Conservation (phyloP, 2,888 invertebrate species). For the Entomobrya proxima region DNA sequence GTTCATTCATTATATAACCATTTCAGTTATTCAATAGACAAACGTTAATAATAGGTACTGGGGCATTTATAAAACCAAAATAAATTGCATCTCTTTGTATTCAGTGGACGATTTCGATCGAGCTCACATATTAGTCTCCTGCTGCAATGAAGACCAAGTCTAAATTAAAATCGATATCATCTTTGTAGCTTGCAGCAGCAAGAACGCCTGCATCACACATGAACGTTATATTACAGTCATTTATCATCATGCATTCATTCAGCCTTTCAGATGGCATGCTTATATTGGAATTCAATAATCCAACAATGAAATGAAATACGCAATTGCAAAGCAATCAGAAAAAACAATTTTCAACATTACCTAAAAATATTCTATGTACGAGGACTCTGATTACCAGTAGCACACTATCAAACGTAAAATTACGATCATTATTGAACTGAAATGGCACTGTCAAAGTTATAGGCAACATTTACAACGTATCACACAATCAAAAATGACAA, state of each 20-base stretch:
- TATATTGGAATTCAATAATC: neutral
- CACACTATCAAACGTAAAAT: neutral
- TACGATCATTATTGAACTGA: neutral
- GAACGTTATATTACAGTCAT: neutral
- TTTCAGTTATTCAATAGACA: neutral
- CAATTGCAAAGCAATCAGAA: slow-evolving; percentile 46
- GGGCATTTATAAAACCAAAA: slow-evolving; percentile 24
- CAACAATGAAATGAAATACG: slow-evolving; percentile 27
- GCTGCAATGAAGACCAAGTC: slow-evolving; percentile 21
- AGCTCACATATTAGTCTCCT: slow-evolving; percentile 1
- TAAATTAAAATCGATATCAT: slow-evolving; percentile 55
- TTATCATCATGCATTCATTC: slow-evolving; percentile 9
- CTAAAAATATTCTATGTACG: too few relatives aligned
- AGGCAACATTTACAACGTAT: neutral
- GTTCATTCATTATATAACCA: slow-evolving; percentile 29
- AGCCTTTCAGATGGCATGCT: neutral
- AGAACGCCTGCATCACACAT: neutral
- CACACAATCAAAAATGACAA: neutral
- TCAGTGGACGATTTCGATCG: neutral
- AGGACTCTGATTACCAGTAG: too few relatives aligned
- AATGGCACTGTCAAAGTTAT: neutral
- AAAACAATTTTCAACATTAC: slow-evolving; percentile 55
- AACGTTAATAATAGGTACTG: neutral
- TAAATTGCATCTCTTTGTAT: slow-evolving; percentile 30
- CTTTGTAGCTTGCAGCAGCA: too few relatives aligned